These are phyloP conservation scores for Calidris pygmaea DNA, from an alignment of 2,113 vertebrate species.

Conservation along the genomic window DNA sequence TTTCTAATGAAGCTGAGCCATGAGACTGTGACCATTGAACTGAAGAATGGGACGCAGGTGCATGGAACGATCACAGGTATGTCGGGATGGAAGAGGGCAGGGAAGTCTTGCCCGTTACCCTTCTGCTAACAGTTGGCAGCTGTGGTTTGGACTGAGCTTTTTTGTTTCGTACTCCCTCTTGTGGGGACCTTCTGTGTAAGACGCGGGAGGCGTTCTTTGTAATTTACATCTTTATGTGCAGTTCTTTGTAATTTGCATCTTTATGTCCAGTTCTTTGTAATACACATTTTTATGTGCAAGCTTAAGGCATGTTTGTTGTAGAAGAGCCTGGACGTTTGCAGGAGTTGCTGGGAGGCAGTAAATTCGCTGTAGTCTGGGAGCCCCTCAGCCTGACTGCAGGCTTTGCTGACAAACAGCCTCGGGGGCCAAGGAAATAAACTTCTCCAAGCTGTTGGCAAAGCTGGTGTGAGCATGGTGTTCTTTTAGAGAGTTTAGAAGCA, in stretches of 20 bases:
- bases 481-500: neutral
- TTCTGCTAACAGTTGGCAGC: neutral
- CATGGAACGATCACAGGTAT: constrained; percentile 97
- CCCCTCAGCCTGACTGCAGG: neutral
- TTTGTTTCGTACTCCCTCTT: neutral
- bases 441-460: fast-evolving
- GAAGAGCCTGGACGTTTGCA: neutral
- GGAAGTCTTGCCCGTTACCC: fast-evolving
- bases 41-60: constrained; percentile 98
- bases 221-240: fast-evolving
- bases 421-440: neutral
- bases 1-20: constrained; percentile 99
- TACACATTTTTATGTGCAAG: fast-evolving
- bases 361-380: fast-evolving
- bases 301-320: neutral
- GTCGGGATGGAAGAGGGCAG: fast-evolving
- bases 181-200: neutral
- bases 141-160: neutral
- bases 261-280: neutral
- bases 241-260: neutral
- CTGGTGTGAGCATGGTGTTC: fast-evolving
- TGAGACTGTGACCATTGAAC: constrained; percentile 96
- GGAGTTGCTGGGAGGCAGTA: neutral
- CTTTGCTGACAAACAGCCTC: neutral
- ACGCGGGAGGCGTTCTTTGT: fast-evolving